Percentiles rank a stretch among this genome's conserved stretches.
These are phyloP conservation scores for Endotricha flammealis DNA, from an alignment of 2,888 invertebrate genomes.

Conservation along the genomic window DNA sequence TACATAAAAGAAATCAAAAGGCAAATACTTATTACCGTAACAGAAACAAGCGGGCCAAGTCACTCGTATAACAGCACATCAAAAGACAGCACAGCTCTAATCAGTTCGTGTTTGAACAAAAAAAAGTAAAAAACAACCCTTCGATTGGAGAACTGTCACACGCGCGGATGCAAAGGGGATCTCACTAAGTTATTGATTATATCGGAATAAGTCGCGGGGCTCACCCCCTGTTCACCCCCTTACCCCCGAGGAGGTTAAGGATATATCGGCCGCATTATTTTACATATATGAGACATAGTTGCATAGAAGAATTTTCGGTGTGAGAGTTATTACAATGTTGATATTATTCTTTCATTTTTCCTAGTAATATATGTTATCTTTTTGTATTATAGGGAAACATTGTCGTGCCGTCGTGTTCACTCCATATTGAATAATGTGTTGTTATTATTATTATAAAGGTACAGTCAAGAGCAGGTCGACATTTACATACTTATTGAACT, in stretches of 20 bases:
- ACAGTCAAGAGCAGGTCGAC: too few relatives aligned
- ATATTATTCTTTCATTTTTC: conserved; percentile 7
- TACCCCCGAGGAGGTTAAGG: conserved; percentile 52
- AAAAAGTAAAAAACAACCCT: conserved; percentile 63
- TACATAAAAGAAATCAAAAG: conserved; percentile 43
- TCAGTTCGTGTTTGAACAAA: conserved; percentile 74
- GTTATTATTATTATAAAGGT: too few relatives aligned
- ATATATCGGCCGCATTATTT: conserved; percentile 77
- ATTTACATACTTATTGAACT: too few relatives aligned
- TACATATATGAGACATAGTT: conserved; percentile 76
- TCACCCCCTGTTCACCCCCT: conserved; percentile 41
- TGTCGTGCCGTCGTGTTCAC: too few relatives aligned
- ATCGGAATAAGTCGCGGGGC: conserved; percentile 76
- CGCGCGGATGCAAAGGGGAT: conserved; percentile 77
- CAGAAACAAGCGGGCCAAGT: conserved; percentile 50
- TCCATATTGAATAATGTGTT: too few relatives aligned
- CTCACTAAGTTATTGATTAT: conserved; percentile 79
- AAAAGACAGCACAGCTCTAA: conserved; percentile 63
- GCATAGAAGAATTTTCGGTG: conserved; percentile 61
- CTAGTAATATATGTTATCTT: background rate
- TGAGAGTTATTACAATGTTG: conserved; percentile 23
- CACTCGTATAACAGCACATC: conserved; percentile 61
- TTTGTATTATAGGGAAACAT: background rate
- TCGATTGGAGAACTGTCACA: conserved; percentile 74
- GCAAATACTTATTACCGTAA: conserved; percentile 54